Conservation (phyloP, 2,113 vertebrate species). For the Sebastes fasciatus region DNA sequence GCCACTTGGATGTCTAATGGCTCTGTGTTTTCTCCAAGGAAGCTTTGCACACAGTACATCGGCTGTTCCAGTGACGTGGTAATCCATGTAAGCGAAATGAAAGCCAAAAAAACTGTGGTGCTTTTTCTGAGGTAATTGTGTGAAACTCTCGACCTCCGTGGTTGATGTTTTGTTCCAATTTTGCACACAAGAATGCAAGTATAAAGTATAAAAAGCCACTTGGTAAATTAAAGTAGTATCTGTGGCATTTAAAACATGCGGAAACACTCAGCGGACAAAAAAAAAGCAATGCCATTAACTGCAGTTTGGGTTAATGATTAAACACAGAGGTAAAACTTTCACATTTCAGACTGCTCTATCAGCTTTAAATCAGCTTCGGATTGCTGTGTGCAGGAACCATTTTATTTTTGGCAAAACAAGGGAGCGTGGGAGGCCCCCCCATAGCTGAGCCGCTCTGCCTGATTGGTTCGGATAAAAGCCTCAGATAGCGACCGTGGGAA, state of each 20-base stretch:
- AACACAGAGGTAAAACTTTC: slow-evolving; percentile 27
- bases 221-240: slow-evolving; percentile 29
- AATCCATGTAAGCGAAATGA: slow-evolving; percentile 26
- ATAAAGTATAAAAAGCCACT: slow-evolving; percentile 35
- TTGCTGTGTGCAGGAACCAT: slow-evolving; percentile 9
- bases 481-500: slow-evolving; percentile 76
- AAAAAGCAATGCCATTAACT: not conserved
- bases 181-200: slow-evolving; percentile 29
- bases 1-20: slow-evolving; percentile 46
- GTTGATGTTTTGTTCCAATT: slow-evolving; percentile 15
- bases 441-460: slow-evolving; percentile 7
- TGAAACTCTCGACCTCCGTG: not conserved
- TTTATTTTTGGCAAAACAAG: slow-evolving; percentile 38
- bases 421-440: slow-evolving; percentile 22
- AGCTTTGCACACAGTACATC: slow-evolving; percentile 15
- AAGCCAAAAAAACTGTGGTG: not conserved
- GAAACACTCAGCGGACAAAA: not conserved
- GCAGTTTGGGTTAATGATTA: slow-evolving; percentile 53
- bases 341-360: slow-evolving; percentile 37
- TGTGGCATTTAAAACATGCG: slow-evolving; percentile 39
- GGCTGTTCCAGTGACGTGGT: slow-evolving; percentile 21
- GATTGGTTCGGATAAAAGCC: slow-evolving; percentile 53
- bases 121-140: not conserved
- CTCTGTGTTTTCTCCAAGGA: slow-evolving; percentile 34
- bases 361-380: slow-evolving; percentile 35